phyloP scores from a whole-genome alignment of 2,113 vertebrate genomes.

The Australoheros scitulus region DNA sequence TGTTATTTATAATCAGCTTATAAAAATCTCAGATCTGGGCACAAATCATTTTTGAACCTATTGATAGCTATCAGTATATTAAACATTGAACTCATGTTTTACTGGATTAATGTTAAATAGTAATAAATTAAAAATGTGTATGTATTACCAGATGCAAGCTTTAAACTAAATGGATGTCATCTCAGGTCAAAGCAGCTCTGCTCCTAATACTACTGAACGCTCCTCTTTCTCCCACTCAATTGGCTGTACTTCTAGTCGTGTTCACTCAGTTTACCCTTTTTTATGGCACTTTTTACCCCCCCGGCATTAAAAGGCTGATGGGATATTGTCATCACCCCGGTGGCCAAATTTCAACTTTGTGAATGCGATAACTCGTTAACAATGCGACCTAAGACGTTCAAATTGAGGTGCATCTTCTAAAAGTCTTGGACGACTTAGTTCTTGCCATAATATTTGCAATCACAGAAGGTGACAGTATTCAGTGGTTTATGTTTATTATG shows the following conservation, averaged over 20 bases:
- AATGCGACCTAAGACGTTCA: too few species aligned
- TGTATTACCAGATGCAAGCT: background rate
- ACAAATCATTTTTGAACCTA: background rate
- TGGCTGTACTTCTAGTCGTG: constrained; percentile 12
- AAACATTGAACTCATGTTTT: background rate
- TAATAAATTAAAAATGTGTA: background rate
- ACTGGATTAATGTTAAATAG: background rate
- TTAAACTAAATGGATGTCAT: background rate
- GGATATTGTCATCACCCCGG: too few species aligned
- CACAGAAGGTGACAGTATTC: too few species aligned
- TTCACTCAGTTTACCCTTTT: constrained; percentile 34
- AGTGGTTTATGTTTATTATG: too few species aligned
- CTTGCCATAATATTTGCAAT: too few species aligned
- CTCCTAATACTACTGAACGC: constrained; percentile 47
- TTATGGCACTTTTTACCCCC: constrained; percentile 51
- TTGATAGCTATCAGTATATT: too few species aligned
- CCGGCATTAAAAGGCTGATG: too few species aligned
- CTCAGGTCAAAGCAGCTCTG: constrained; percentile 37
- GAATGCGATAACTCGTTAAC: too few species aligned
- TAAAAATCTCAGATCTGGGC: background rate
- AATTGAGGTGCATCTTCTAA: too few species aligned
- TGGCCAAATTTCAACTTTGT: too few species aligned
- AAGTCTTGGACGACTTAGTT: too few species aligned
- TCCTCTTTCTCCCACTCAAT: constrained; percentile 7
- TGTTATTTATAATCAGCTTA: background rate